Evolutionary conservation across 2,113 vertebrate genomes (phyloP).

Genomic region (Macaca nemestrina): DNA sequence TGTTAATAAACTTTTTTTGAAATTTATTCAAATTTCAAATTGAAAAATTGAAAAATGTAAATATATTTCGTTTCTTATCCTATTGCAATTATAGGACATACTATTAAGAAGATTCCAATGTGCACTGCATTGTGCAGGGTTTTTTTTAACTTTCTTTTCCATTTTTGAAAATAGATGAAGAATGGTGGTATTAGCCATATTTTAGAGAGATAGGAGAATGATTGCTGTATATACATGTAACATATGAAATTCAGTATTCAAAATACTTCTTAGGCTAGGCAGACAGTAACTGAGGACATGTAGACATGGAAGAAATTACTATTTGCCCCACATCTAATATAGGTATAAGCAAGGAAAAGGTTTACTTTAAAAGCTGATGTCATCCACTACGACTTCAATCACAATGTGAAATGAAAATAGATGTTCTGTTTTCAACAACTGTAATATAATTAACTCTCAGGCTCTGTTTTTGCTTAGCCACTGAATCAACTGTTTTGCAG

Average conservation of each 20-base stretch:
- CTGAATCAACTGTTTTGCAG: not conserved
- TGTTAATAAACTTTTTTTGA: not conserved
- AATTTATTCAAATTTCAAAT: not conserved
- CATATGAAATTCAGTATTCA: not conserved
- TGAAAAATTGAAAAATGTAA: not conserved
- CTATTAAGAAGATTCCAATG: not conserved
- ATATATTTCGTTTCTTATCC: not conserved
- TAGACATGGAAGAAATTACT: not conserved
- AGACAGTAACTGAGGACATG: not conserved
- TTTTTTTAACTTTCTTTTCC: not conserved
- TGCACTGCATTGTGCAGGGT: not conserved
- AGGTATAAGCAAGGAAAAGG: not conserved
- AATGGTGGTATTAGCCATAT: not conserved
- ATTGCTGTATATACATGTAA: not conserved
- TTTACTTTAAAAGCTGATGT: conserved; percentile 56
- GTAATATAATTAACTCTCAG: conserved; percentile 62
- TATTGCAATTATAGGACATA: not conserved
- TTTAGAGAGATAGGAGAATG: not conserved
- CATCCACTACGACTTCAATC: conserved; percentile 48
- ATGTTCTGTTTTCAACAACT: conserved; percentile 62
- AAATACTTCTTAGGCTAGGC: not conserved
- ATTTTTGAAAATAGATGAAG: conserved; percentile 21
- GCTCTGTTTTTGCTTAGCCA: conserved; percentile 29
- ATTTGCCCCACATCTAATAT: not conserved
- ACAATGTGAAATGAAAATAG: conserved; percentile 67